Evolutionary conservation across 2,888 invertebrate species (phyloP).

Genomic region (Cistogaster globosa): DNA sequence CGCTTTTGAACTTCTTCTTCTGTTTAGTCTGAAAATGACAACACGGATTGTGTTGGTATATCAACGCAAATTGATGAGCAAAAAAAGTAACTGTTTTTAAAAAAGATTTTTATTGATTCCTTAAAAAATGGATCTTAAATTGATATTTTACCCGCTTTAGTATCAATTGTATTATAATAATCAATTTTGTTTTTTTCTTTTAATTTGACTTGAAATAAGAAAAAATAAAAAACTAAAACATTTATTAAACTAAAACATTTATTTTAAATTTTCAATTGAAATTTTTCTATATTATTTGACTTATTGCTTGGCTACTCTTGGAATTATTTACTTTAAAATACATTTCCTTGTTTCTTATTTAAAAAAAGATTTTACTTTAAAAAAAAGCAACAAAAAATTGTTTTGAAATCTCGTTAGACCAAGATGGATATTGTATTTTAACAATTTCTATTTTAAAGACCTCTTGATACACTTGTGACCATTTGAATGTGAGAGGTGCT

Average conservation of each 20-base stretch:
- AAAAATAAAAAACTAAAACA: too few relatives aligned
- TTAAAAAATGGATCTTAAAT: too few relatives aligned
- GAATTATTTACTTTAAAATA: constrained; percentile 23
- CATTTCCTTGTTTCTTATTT: constrained; percentile 50
- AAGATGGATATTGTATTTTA: constrained; percentile 46
- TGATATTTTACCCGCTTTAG: neutral
- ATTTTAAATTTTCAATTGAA: constrained; percentile 41
- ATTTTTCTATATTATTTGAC: constrained; percentile 56
- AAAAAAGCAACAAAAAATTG: constrained; percentile 9
- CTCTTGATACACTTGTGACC: neutral
- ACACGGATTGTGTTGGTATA: too few relatives aligned
- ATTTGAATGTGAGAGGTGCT: too few relatives aligned
- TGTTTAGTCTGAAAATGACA: too few relatives aligned
- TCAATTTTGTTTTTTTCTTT: constrained; percentile 40
- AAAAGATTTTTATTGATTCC: too few relatives aligned
- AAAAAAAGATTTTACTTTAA: constrained; percentile 9
- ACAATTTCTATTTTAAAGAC: constrained; percentile 37
- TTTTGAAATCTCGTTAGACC: constrained; percentile 32
- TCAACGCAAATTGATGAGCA: too few relatives aligned
- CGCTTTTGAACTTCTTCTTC: too few relatives aligned
- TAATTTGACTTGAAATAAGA: constrained; percentile 19
- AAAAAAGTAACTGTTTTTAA: too few relatives aligned
- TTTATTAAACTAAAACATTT: too few relatives aligned
- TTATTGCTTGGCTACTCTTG: constrained; percentile 59
- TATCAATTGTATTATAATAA: constrained; percentile 19